phyloP scores from a whole-genome alignment of 1,140 invertebrate genomes.

The Grapholita molesta region DNA sequence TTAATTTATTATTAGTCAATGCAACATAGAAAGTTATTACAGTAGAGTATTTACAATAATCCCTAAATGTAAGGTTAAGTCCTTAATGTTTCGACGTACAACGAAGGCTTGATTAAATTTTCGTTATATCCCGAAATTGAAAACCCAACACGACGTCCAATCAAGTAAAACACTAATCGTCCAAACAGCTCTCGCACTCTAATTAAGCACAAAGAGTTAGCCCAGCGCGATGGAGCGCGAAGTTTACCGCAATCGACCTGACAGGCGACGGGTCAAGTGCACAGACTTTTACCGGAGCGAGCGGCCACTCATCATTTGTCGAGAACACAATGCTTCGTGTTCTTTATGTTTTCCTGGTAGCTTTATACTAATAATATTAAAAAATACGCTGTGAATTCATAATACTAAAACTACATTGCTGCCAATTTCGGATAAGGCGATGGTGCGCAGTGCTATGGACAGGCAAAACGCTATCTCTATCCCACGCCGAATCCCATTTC shows the following conservation, averaged over 20 bases:
- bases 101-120: neutral
- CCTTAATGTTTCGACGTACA: neutral
- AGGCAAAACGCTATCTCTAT: no score
- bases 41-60: no score
- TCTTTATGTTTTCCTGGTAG: neutral
- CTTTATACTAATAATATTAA: neutral
- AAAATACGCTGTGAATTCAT: neutral
- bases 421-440: no score
- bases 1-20: no score
- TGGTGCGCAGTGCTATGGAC: no score
- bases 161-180: neutral
- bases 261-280: constrained; percentile 2
- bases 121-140: neutral
- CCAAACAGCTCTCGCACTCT: neutral
- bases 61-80: no score
- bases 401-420: no score
- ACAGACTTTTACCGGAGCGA: neutral
- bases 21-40: no score
- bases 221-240: neutral
- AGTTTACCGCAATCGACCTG: constrained; percentile 9
- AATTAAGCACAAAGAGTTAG: constrained; percentile 9
- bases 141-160: neutral
- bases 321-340: neutral
- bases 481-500: no score
- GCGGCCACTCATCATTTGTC: constrained; percentile 1